A percentile compares a stretch with the other conserved stretches of the same genome.
These are phyloP conservation scores for Hypotaenidia okinawae DNA, from an alignment of 2,797 vertebrate genomes.

Conservation along the genomic window DNA sequence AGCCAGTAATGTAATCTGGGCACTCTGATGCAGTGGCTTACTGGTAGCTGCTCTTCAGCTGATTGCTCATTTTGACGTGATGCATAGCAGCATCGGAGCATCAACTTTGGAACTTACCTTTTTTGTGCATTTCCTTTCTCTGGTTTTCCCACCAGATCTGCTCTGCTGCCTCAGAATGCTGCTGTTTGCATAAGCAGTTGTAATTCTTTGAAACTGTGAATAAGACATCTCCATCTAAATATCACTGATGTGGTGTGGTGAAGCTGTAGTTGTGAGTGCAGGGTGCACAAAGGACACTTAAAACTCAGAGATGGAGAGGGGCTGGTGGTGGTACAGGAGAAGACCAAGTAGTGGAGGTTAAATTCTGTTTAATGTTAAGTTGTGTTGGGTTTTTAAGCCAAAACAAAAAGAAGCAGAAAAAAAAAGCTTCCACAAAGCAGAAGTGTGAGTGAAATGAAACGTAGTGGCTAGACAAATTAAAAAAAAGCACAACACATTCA, in stretches of 20 bases:
- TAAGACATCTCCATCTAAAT: neutral
- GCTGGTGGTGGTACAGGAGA: neutral
- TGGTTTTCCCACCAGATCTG: conserved; percentile 36
- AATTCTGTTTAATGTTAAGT: neutral
- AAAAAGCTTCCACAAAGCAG: conserved; percentile 54
- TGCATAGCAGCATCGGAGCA: neutral
- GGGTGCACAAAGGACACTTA: neutral
- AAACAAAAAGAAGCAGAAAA: neutral
- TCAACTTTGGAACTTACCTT: conserved; percentile 21
- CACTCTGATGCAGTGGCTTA: neutral
- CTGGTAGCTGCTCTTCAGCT: conserved; percentile 16
- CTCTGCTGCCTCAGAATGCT: neutral
- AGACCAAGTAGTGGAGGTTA: neutral
- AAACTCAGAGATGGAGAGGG: neutral
- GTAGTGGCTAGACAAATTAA: conserved; percentile 56
- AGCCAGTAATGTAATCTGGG: neutral
- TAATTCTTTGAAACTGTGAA: neutral
- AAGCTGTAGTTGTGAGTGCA: neutral
- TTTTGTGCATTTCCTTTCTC: conserved; percentile 3
- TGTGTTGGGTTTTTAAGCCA: neutral
- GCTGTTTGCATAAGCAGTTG: neutral
- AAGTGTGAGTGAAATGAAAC: conserved; percentile 63
- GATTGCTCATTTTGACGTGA: neutral
- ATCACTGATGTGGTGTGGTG: neutral
- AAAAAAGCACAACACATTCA: neutral